A percentile compares a stretch with the other conserved stretches of the same genome.
Conservation (phyloP, 2,888 invertebrate genomes). For the Limnephilus auricula region DNA sequence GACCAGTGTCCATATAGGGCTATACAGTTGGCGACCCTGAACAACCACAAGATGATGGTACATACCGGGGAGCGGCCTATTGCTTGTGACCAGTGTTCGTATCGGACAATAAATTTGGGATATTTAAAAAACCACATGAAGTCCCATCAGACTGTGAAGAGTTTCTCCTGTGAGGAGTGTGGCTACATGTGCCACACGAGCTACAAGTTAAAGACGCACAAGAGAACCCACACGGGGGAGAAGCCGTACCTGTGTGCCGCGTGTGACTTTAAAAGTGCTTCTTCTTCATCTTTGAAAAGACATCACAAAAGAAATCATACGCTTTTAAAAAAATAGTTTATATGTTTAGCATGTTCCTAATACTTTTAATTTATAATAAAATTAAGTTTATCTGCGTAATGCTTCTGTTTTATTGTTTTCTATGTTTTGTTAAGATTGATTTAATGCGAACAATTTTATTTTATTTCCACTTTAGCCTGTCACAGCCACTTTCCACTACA, state of each 20-base stretch:
- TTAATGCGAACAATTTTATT: not conserved
- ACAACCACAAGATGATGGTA: constrained; percentile 62
- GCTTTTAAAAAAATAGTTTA: constrained; percentile 28
- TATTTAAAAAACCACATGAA: constrained; percentile 61
- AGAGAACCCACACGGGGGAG: constrained; percentile 63
- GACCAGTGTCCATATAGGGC: constrained; percentile 62
- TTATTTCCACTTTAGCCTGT: not conserved
- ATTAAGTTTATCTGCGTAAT: not conserved
- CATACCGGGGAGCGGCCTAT: constrained; percentile 63
- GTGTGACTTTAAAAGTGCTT: constrained; percentile 63
- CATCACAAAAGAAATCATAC: constrained; percentile 62
- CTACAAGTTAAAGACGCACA: constrained; percentile 59
- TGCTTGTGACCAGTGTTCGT: constrained; percentile 62
- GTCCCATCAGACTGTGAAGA: constrained; percentile 57
- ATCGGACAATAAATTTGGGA: constrained; percentile 56
- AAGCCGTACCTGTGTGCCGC: constrained; percentile 59
- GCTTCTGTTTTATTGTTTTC: not conserved
- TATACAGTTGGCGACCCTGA: constrained; percentile 57
- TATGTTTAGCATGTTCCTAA: not conserved
- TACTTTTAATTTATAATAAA: not conserved
- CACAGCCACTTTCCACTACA: too few species aligned
- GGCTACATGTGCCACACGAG: constrained; percentile 62
- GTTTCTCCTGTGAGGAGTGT: constrained; percentile 62
- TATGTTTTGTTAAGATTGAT: not conserved
- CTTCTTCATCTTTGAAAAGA: constrained; percentile 58